phyloP scores from a whole-genome alignment of 2,797 vertebrate genomes.

The Emydoidea blandingii region DNA sequence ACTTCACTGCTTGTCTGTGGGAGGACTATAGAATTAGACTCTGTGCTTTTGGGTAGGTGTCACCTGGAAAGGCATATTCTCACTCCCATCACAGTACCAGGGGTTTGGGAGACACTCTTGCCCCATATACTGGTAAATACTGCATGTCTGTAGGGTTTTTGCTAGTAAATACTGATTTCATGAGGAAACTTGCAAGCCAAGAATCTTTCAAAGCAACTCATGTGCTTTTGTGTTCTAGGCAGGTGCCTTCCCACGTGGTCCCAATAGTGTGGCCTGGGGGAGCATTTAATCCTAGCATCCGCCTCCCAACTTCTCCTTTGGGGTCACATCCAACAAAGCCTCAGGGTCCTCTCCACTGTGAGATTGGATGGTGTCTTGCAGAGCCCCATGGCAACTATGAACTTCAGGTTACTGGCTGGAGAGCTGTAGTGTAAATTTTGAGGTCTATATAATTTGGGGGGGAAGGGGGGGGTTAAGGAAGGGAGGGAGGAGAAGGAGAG shows the following conservation, averaged over 20 bases:
- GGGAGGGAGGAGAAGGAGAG: not conserved
- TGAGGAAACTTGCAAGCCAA: not conserved
- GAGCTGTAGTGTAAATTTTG: not conserved
- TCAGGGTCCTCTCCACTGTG: not conserved
- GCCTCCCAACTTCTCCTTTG: not conserved
- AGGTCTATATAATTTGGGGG: not conserved
- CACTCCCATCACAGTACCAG: not conserved
- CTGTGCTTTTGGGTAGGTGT: not conserved
- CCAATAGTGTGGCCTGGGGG: not conserved
- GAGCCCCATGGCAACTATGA: not conserved
- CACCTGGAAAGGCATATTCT: not conserved
- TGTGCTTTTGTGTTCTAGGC: not conserved
- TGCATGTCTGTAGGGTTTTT: not conserved
- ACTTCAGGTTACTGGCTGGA: not conserved
- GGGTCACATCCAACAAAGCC: not conserved
- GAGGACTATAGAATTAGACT: not conserved
- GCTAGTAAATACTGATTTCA: accelerated
- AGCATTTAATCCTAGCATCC: not conserved
- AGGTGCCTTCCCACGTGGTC: not conserved
- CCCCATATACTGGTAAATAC: accelerated
- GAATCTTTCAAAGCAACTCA: not conserved
- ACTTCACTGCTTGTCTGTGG: not conserved
- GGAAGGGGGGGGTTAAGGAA: not conserved
- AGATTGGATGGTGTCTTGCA: not conserved
- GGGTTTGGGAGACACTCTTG: not conserved